Conservation (phyloP, 2,797 vertebrate genomes). For the Acanthiza pusilla region DNA sequence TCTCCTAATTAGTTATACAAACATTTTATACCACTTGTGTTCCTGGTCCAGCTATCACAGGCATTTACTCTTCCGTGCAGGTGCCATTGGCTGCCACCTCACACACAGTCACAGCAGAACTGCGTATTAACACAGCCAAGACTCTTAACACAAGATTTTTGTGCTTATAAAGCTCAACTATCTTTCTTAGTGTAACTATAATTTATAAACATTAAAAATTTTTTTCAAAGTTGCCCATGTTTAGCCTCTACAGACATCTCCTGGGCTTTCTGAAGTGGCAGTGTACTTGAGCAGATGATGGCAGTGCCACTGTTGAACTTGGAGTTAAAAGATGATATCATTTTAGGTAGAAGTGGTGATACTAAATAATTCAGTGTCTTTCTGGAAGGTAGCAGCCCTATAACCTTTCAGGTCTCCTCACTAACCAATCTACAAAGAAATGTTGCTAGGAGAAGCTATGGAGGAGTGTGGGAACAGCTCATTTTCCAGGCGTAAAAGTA, state of each 20-base stretch:
- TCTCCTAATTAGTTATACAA: background rate
- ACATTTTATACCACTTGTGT: background rate
- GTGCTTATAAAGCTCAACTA: background rate
- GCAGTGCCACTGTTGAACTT: background rate
- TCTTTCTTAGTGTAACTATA: background rate
- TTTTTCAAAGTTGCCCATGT: background rate
- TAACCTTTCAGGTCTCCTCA: conserved; percentile 30
- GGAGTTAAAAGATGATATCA: background rate
- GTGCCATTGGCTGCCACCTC: background rate
- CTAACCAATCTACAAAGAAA: conserved; percentile 21
- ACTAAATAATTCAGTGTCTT: conserved; percentile 36
- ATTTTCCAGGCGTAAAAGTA: background rate
- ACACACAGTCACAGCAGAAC: background rate
- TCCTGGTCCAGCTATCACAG: background rate
- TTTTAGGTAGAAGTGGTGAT: background rate
- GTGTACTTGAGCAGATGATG: background rate
- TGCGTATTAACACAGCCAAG: background rate
- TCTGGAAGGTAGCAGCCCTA: background rate
- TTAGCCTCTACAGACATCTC: background rate
- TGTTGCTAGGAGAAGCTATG: conserved; percentile 12
- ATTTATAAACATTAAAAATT: background rate
- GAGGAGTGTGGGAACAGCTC: background rate
- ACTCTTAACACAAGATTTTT: background rate
- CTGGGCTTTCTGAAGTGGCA: background rate
- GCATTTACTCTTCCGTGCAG: background rate